Conservation (phyloP, 1,140 invertebrate species). For the Papilio xuthus region DNA sequence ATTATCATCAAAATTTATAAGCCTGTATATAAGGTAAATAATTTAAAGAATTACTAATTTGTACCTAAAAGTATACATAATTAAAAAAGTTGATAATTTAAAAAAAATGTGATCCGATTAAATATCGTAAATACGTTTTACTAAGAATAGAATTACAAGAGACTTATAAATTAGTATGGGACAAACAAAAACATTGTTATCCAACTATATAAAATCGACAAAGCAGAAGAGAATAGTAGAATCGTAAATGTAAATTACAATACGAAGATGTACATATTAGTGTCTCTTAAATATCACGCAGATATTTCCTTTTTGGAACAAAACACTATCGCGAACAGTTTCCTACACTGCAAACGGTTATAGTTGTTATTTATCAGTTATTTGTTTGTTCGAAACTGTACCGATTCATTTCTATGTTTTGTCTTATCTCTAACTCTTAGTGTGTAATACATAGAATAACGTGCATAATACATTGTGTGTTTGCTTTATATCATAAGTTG, state of each 20-base stretch:
- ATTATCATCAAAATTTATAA: constrained; percentile 38
- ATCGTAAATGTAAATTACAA: neutral
- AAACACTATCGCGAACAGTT: constrained; percentile 20
- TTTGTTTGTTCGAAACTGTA: constrained; percentile 1
- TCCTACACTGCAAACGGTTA: constrained; percentile 20
- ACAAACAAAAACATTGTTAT: neutral
- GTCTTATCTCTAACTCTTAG: constrained; percentile 7
- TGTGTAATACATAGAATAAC: neutral
- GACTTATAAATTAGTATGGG: neutral
- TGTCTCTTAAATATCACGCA: constrained; percentile 5
- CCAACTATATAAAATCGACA: neutral
- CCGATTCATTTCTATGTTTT: neutral
- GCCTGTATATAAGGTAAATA: neutral
- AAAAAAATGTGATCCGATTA: too few species aligned
- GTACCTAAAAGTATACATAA: too few species aligned
- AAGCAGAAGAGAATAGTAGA: neutral
- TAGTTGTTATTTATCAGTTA: constrained; percentile 26
- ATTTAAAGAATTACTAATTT: too few species aligned
- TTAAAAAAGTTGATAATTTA: too few species aligned
- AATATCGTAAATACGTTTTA: too few species aligned
- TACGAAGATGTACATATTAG: constrained; percentile 6
- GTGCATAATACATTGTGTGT: too few species aligned
- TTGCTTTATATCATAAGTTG: too few species aligned
- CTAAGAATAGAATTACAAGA: too few species aligned
- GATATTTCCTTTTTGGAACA: constrained; percentile 23